Evolutionary conservation across 2,113 vertebrate genomes (phyloP), one percentile per base, ranked within the genome.

Genomic region (Eptesicus fuscus): DNA sequence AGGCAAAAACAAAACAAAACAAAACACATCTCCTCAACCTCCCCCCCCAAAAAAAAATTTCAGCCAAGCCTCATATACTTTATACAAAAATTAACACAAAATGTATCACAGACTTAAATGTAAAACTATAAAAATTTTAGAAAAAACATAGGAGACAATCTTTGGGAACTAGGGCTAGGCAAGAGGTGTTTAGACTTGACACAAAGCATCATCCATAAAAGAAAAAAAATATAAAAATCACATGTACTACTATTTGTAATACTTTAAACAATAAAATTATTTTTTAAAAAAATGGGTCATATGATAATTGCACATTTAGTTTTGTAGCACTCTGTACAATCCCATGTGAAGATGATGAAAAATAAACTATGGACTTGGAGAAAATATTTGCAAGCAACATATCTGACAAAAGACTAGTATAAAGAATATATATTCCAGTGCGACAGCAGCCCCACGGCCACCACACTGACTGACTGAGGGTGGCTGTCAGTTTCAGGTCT

Each of bases 371-470:
- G 59, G 5, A 16, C 25, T 47, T 4, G 10, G 51, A 88, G 51
- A 77, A 65, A 77, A 61, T 53, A 83, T 47, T 83, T 87, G 23
- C 18, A 78, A 63, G 69, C 13, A 76, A 30, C 30, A 17, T 87
- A 65, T 83, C 22, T 91, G 49, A 69, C 30, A 87, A 70, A 51
- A 4, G 23, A 79, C 18, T 90, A 74, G 28, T 32, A 44, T 86
- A 12, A 91, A 76, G 49, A 91, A 90, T 79, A 76, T 67, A 91
- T 61, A n/a, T n/a, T n/a, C n/a, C n/a, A 95, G n/a, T n/a, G n/a
- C n/a, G n/a, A n/a, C n/a, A n/a, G n/a, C n/a, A n/a, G n/a, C n/a
- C n/a, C n/a, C n/a, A n/a, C n/a, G n/a, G n/a, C n/a, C n/a, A n/a
- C n/a, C n/a, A n/a, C n/a, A n/a, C n/a, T n/a, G n/a, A n/a, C n/a